phyloP scores from a whole-genome alignment of 2,113 vertebrate genomes.

The Hippocampus mohnikei region DNA sequence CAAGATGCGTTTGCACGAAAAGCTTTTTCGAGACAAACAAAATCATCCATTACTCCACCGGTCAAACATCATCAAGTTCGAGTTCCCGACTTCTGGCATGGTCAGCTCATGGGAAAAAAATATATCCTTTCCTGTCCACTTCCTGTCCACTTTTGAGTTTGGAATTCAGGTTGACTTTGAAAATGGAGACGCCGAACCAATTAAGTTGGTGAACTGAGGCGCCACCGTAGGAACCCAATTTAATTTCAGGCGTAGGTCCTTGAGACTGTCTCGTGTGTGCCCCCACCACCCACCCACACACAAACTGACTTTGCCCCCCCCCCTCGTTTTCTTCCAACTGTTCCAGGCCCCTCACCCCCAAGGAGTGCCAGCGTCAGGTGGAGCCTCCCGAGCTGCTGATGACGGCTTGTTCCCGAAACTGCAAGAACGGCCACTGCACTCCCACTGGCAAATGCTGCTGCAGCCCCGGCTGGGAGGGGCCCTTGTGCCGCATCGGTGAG shows the following conservation, averaged over 20 bases:
- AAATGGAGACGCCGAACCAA: too few relatives aligned
- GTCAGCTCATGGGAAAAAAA: background rate
- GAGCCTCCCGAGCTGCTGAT: conserved; percentile 83
- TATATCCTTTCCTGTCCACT: too few relatives aligned
- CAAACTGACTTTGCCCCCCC: conserved; percentile 25
- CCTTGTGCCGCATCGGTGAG: conserved; percentile 89
- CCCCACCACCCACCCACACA: background rate
- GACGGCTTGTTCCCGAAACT: conserved; percentile 88
- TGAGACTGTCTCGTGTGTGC: background rate
- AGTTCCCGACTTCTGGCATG: background rate
- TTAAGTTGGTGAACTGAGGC: too few relatives aligned
- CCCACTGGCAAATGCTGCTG: conserved; percentile 93
- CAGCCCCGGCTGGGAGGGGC: conserved; percentile 91
- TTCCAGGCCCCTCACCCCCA: conserved; percentile 84
- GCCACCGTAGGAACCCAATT: too few relatives aligned
- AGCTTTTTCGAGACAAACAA: conserved; percentile 8
- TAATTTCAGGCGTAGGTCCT: too few relatives aligned
- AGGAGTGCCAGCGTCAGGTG: conserved; percentile 85
- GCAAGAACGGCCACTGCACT: conserved; percentile 92
- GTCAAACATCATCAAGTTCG: background rate
- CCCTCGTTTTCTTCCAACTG: conserved; percentile 25
- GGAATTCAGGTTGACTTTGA: too few relatives aligned
- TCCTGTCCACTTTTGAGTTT: too few relatives aligned
- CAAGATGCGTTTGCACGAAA: conserved; percentile 17
- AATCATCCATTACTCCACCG: background rate